These are phyloP conservation scores for Cerceris ruficornis DNA, from an alignment of 2,888 invertebrate species.

Conservation along the genomic window DNA sequence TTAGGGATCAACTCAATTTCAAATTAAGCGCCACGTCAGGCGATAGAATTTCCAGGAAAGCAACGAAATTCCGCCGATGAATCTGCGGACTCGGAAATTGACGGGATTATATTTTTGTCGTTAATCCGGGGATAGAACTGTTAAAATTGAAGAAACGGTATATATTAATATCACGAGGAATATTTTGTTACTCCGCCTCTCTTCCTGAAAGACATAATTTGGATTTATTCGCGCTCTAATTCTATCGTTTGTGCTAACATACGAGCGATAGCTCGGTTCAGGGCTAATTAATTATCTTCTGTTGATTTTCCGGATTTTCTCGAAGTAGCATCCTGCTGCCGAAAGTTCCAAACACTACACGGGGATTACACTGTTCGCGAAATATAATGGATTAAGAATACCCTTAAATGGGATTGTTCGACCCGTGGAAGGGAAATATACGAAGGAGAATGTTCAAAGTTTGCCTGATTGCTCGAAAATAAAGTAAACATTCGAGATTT, in stretches of 20 bases:
- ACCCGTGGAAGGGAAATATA: constrained; percentile 7
- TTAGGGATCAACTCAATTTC: too few relatives aligned
- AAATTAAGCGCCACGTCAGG: too few relatives aligned
- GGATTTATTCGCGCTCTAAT: not conserved
- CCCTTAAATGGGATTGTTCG: constrained; percentile 2
- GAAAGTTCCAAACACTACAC: constrained; percentile 12
- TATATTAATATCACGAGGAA: too few relatives aligned
- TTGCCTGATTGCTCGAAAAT: constrained; percentile 4
- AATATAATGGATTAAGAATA: constrained; percentile 40
- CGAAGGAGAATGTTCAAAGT: not conserved
- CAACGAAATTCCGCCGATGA: too few relatives aligned
- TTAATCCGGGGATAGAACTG: too few relatives aligned
- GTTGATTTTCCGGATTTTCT: constrained; percentile 55
- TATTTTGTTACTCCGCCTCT: too few relatives aligned
- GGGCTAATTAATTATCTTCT: constrained; percentile 45
- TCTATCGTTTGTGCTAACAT: not conserved
- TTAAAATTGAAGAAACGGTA: too few relatives aligned
- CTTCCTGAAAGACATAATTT: too few relatives aligned
- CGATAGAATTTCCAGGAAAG: too few relatives aligned
- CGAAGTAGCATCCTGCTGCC: constrained; percentile 23
- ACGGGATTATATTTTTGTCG: too few relatives aligned
- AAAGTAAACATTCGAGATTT: not conserved
- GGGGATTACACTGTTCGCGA: constrained; percentile 29
- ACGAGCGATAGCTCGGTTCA: not conserved
- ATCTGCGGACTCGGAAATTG: too few relatives aligned